Evolutionary conservation across 2,888 invertebrate species (phyloP).

Genomic region (Liodrosophila aerea): DNA sequence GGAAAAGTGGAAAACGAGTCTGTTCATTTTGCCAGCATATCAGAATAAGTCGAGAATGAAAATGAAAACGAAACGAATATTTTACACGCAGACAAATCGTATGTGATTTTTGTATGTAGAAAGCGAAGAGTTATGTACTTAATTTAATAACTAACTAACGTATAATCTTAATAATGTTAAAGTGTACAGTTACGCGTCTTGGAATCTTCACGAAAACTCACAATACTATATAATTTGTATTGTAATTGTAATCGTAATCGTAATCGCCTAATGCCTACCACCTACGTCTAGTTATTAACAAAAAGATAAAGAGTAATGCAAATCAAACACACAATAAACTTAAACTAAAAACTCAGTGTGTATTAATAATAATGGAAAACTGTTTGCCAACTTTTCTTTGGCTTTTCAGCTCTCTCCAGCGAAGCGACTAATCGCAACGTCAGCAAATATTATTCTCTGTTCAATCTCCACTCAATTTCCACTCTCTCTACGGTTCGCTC

Average conservation of each 20-base stretch:
- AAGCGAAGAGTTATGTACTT: slow-evolving; percentile 22
- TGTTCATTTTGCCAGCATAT: slow-evolving; percentile 39
- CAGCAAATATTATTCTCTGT: slow-evolving; percentile 1
- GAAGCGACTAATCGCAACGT: too few species aligned
- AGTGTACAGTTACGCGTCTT: slow-evolving; percentile 48
- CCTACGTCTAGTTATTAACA: slow-evolving; percentile 37
- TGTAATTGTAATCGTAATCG: neutral
- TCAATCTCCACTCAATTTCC: neutral
- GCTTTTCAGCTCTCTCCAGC: too few species aligned
- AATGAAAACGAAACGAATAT: slow-evolving; percentile 10
- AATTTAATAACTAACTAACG: neutral
- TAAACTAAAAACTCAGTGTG: slow-evolving; percentile 19
- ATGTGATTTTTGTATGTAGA: slow-evolving; percentile 67
- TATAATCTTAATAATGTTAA: slow-evolving; percentile 6
- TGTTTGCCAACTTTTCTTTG: too few species aligned
- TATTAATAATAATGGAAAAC: too few species aligned
- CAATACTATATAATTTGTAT: slow-evolving; percentile 20
- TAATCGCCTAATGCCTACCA: slow-evolving; percentile 42
- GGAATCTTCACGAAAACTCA: slow-evolving; percentile 26
- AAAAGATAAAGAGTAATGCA: slow-evolving; percentile 22
- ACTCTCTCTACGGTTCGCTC: too few species aligned
- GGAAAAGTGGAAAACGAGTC: slow-evolving; percentile 15
- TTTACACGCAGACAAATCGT: slow-evolving; percentile 47
- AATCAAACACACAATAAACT: slow-evolving; percentile 40
- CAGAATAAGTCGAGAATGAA: slow-evolving; percentile 12